Percentiles rank a stretch among this genome's conserved stretches.
These are phyloP conservation scores for Synergus umbraculus DNA, from an alignment of 2,888 invertebrate species.

Conservation along the genomic window DNA sequence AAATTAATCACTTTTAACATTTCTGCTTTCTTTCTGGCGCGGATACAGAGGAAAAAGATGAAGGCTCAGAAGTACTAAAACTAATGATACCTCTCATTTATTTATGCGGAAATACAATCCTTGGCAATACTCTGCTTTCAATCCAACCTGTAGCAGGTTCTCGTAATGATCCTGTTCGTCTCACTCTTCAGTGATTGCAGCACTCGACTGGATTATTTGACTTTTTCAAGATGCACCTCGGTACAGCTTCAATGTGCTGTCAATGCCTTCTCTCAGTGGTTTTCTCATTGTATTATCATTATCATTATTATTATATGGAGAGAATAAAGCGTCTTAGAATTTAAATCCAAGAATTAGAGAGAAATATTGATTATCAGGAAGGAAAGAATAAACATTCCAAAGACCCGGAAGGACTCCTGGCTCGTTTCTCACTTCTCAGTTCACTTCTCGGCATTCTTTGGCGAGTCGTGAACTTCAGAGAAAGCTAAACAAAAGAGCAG, in stretches of 20 bases:
- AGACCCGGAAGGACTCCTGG: not conserved
- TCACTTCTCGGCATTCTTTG: not conserved
- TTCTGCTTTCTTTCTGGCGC: not conserved
- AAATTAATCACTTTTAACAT: not conserved
- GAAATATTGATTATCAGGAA: too few species aligned
- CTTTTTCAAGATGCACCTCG: not conserved
- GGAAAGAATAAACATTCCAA: not conserved
- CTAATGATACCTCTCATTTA: not conserved
- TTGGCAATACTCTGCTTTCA: not conserved
- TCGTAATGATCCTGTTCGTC: not conserved
- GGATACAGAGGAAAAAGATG: not conserved
- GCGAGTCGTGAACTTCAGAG: not conserved
- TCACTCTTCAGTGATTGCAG: not conserved
- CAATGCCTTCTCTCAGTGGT: constrained; percentile 1
- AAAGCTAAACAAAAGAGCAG: constrained; percentile 6
- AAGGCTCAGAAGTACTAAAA: not conserved
- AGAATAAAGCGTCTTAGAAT: not conserved
- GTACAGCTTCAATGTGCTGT: not conserved
- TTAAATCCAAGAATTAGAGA: not conserved
- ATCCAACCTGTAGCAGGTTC: not conserved
- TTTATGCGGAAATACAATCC: not conserved
- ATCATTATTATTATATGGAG: not conserved
- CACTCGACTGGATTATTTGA: constrained; percentile 13
- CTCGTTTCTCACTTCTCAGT: not conserved
- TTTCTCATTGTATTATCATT: not conserved